phyloP scores from a whole-genome alignment of 1,140 invertebrate genomes.

The Epicauta chinensis region DNA sequence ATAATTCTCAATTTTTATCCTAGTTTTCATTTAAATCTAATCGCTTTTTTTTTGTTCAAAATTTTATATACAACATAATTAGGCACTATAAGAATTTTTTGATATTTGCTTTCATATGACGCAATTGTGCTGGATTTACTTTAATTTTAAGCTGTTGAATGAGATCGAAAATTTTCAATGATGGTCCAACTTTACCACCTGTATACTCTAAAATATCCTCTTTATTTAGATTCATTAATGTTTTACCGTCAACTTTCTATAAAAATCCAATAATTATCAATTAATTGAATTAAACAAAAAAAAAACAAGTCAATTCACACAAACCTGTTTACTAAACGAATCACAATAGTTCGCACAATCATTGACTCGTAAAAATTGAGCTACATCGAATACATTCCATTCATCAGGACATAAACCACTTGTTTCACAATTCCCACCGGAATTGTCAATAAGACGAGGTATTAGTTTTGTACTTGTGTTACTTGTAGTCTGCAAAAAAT shows the following conservation, averaged over 20 bases:
- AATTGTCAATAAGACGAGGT: constrained; percentile 58
- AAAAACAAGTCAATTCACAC: too few species aligned
- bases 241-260: constrained; percentile 72
- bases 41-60: too few species aligned
- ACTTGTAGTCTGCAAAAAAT: constrained; percentile 40
- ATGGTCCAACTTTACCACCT: constrained; percentile 90
- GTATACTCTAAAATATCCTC: constrained; percentile 85
- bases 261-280: too few species aligned
- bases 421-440: constrained; percentile 40
- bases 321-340: constrained; percentile 70
- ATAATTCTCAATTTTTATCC: too few species aligned
- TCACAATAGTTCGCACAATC: constrained; percentile 86
- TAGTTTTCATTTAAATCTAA: too few species aligned
- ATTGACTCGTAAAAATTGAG: constrained; percentile 80
- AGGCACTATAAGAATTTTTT: constrained; percentile 45
- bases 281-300: too few species aligned
- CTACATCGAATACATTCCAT: constrained; percentile 81
- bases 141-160: constrained; percentile 81
- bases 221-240: constrained; percentile 73
- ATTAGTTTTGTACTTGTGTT: constrained; percentile 54
- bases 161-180: constrained; percentile 86
- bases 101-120: constrained; percentile 46
- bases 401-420: constrained; percentile 60
- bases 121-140: constrained; percentile 68
- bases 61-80: too few species aligned